Conservation (phyloP, 1,140 invertebrate species). For the Paramacrobiotus metropolitanus region DNA sequence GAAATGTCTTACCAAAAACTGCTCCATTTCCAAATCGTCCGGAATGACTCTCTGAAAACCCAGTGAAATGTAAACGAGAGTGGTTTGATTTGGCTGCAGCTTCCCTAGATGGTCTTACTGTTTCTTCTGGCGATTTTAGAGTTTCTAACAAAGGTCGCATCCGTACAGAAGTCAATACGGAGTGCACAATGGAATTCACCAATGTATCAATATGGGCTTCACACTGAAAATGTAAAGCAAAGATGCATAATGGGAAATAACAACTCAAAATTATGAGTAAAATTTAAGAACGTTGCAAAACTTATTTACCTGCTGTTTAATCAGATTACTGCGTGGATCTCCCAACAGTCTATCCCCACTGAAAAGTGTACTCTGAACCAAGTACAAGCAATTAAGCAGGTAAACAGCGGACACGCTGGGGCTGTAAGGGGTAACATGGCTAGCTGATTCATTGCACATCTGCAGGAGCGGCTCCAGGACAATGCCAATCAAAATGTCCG, state of each 20-base stretch:
- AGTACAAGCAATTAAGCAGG: neutral
- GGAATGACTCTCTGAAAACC: neutral
- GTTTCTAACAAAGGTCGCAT: neutral
- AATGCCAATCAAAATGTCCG: neutral
- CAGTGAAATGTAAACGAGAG: neutral
- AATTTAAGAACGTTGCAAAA: neutral
- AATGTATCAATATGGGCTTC: neutral
- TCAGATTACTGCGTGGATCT: neutral
- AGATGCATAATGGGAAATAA: neutral
- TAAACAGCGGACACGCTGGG: neutral
- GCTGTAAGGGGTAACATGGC: neutral
- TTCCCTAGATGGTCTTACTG: neutral
- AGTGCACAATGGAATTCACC: neutral
- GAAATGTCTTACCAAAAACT: conserved; percentile 4
- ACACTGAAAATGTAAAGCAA: neutral
- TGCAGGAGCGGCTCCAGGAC: neutral
- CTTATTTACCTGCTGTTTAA: neutral
- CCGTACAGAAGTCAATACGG: neutral
- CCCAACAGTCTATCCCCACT: neutral
- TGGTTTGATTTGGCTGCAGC: neutral
- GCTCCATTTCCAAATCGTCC: neutral
- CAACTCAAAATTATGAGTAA: neutral
- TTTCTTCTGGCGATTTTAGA: neutral
- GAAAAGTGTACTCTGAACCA: neutral
- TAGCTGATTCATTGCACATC: neutral